Base-by-base conservation (phyloP, 1,140 invertebrate species). In the Caenorhabditis inopinata region DNA sequence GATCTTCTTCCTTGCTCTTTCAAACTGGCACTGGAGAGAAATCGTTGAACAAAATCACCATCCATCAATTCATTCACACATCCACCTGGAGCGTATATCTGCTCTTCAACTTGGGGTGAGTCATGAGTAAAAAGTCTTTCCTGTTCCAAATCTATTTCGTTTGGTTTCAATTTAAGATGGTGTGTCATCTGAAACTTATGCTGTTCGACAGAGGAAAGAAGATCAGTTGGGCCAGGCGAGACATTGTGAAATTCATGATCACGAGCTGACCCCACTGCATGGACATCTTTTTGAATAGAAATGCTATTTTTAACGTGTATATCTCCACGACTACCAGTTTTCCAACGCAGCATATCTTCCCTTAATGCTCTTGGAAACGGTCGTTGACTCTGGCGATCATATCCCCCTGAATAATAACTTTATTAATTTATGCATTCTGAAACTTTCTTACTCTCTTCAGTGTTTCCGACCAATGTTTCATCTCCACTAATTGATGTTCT, bases 91-190 rank as follows among this genome's bases (percentile, higher is more conserved):
- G 32, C 1, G 7, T 2, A 18, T 21, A 18, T 25, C 1, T 1
- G 25, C 2, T 68, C 25, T 18, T 68, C 58, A 18, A 38, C 6
- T 18, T 68, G 58, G 9, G 58, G 58, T 16, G 58, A 68, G 6
- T 68, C 58, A 68, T 68, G 58, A 1, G 32, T 68, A 25, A 38
- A 68, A 11, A 68, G n/a, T 11, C 32, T 1, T 68, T 68, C 58
- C 6, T 68, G 58, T 2, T 68, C 58, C 32, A 68, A 68, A 68
- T 68, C 58, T 21, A 68, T 21, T 2, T 68, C 58, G 23, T 68
- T 68, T 6, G 58, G 32, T 42, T 68, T 68, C 58, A 68, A 68
- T 21, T 68, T 68, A 5, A 68, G n/a, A 42, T 68, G 58, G 12
- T 68, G 58, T 68, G 32, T 68, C 12, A 25, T 16, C 38, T 68